Evolutionary conservation across 2,888 invertebrate genomes (phyloP), one percentile per base, ranked within the genome.

Genomic region (Drosophila kambysellisi): DNA sequence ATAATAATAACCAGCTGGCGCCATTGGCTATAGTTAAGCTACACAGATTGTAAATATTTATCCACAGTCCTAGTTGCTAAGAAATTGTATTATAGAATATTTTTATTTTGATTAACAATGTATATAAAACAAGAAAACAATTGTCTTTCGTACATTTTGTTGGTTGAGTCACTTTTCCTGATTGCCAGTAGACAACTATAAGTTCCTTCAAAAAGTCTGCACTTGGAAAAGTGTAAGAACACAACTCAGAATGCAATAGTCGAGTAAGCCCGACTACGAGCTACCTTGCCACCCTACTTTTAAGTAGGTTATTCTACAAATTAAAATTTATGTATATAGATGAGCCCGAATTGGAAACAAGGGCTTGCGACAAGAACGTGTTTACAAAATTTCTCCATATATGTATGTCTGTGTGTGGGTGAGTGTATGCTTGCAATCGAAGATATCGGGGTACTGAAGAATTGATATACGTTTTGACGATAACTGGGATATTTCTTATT

Each of bases 31-130:
- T 46, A 25, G 12, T 25, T 25, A 8, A 25, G 15, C 20, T 25
- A 25, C 25, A 46, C 7, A 25, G 35, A 37, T 63, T 61, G 72
- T 67, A 76, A 29, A 50, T 17, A 50, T 15, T 15, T 9, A 11
- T 48, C 48, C 50, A 50, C 50, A 50, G 50, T 50, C 50, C 29
- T 50, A 50, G 29, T 50, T 50, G 9, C 5, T 50, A 50, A 50
- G 9, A 50, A 50, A 50, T 50, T 50, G 50, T 50, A 50, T 50
- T 50, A 50, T 50, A 50, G 50, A 50, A 50, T 46, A 50, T 50
- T 50, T 50, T 46, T 15, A 46, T 25, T 29, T 29, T 50, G 29
- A 17, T 8, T 17, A 17, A 50, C 15, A 50, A 50, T 50, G 17
- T 29, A 50, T 29, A 50, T 50, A 29, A 50, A 50, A 9, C 25